Evolutionary conservation across 1,140 invertebrate genomes (phyloP).

Genomic region (Cyclargus thomasi): DNA sequence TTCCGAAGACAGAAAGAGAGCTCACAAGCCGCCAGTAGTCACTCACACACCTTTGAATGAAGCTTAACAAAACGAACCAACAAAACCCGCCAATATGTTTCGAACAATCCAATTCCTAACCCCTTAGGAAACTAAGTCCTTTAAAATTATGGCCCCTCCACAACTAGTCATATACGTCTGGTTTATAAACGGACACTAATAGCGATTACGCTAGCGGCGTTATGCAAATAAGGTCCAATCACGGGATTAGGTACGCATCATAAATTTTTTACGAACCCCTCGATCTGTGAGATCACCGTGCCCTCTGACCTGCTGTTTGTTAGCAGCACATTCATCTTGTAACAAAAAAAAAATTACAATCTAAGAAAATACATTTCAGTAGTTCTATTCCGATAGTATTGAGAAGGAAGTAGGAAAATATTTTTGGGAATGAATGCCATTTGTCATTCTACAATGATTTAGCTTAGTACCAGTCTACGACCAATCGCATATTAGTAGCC

Average conservation of each 20-base stretch:
- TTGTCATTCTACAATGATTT: no score
- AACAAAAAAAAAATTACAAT: neutral
- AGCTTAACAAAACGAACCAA: no score
- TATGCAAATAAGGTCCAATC: neutral
- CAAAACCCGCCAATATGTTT: no score
- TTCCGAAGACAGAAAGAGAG: no score
- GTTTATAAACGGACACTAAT: slow-evolving; percentile 29
- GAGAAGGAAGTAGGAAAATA: neutral
- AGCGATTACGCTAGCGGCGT: neutral
- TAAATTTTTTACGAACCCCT: neutral
- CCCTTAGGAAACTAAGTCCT: no score
- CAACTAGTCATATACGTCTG: neutral
- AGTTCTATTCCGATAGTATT: neutral
- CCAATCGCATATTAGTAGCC: no score
- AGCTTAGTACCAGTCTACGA: no score
- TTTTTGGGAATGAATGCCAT: no score
- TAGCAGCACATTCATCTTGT: neutral
- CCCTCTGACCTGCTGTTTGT: neutral
- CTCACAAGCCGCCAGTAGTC: no score
- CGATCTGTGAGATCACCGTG: neutral
- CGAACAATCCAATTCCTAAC: no score
- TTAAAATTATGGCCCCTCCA: no score
- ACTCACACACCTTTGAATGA: no score
- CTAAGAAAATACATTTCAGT: neutral
- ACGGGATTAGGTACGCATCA: neutral